Base-by-base conservation (phyloP, 1,140 invertebrate genomes). In the Aphaenogaster ashmeadi region DNA sequence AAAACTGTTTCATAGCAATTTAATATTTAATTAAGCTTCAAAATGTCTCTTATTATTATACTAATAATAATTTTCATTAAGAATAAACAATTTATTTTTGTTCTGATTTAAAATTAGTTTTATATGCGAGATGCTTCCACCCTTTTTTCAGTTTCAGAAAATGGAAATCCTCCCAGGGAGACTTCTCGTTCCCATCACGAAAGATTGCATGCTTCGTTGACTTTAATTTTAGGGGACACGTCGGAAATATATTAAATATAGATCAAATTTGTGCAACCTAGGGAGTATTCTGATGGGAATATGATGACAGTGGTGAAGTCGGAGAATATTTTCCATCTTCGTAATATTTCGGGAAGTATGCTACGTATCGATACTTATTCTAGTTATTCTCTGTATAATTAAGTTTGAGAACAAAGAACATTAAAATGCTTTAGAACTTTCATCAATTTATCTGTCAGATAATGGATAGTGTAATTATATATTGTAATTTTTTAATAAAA, bases 201-300 rank as follows among this genome's bases (percentile, higher is more conserved):
- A 84, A 85, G 77, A 54, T 77, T 67, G 52, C 84, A 90, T 87
- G 90, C 89, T 81, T 91, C 89, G 90, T 91, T 91, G 88, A 83
- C 87, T 91, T 89, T 90, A 90, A 90, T 90, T 91, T 72, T 83
- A 69, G 74, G 87, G 62, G 87, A 77, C 81, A 87, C 74, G 89
- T 72, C 75, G 89, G 38, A 52, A 84, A 71, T 79, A 89, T 83
- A 91, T 91, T 90, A 90, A 91, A 91, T 87, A 90, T 89, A 91
- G 87, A 91, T 91, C 87, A 86, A 88, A 89, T 91, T 89, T 88
- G 52, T 87, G 89, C 18, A 72, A 80, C 52, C 58, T 56, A 18
- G 27, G 85, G 88, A 87, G 79, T 78, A 87, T 15, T 67, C 27
- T 69, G 54, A 87, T 66, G 52, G 66, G 54, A 41, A 72, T 47